phyloP scores from a whole-genome alignment of 2,888 invertebrate genomes.

The Spisula solida region DNA sequence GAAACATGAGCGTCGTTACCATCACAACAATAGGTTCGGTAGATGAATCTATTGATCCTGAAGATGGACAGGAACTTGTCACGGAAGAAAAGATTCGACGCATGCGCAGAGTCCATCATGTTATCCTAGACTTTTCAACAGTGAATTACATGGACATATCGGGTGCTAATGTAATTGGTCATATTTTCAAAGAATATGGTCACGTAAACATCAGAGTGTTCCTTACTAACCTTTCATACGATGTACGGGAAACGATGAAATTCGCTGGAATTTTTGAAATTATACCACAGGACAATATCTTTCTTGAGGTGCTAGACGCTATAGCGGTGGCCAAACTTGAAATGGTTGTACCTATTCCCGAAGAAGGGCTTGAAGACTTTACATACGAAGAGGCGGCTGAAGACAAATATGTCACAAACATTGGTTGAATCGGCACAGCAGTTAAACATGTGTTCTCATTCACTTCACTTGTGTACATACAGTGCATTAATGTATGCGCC shows the following conservation, averaged over 20 bases:
- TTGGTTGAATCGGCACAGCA: slow-evolving; percentile 15
- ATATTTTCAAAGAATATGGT: slow-evolving; percentile 81
- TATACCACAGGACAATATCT: slow-evolving; percentile 79
- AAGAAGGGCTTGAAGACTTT: slow-evolving; percentile 79
- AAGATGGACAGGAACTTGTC: slow-evolving; percentile 78
- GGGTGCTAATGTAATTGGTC: slow-evolving; percentile 82
- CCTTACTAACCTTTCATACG: slow-evolving; percentile 77
- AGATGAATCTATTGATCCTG: slow-evolving; percentile 72
- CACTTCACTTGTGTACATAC: too few relatives aligned
- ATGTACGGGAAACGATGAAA: slow-evolving; percentile 79
- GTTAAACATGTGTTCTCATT: too few relatives aligned
- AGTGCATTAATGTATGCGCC: too few relatives aligned
- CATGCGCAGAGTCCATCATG: slow-evolving; percentile 81
- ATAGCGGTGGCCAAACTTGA: slow-evolving; percentile 79
- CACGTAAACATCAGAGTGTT: slow-evolving; percentile 83
- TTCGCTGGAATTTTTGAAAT: slow-evolving; percentile 80
- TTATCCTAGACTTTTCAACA: slow-evolving; percentile 81
- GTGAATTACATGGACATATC: slow-evolving; percentile 83
- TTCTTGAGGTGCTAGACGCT: slow-evolving; percentile 79
- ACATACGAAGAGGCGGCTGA: slow-evolving; percentile 82
- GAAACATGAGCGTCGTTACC: slow-evolving; percentile 68
- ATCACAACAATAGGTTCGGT: slow-evolving; percentile 58
- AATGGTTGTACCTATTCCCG: slow-evolving; percentile 73
- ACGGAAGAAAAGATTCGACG: slow-evolving; percentile 78
- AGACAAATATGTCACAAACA: slow-evolving; percentile 75